A percentile compares a stretch with the other conserved stretches of the same genome.
phyloP scores from a whole-genome alignment of 2,888 invertebrate genomes.

The Galeopsomyia nigrocyanea region DNA sequence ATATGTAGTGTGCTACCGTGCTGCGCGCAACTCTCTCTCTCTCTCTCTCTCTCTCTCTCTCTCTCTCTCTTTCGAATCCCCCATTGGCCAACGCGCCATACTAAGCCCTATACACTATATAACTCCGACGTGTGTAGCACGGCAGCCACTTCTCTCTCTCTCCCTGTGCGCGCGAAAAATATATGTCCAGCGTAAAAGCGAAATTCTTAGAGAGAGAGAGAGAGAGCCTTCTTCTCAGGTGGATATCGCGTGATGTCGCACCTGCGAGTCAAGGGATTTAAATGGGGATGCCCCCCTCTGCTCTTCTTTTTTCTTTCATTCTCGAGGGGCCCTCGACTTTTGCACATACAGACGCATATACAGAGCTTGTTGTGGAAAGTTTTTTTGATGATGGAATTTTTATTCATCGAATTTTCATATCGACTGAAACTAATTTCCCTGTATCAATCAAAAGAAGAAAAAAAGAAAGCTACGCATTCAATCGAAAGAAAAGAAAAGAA shows the following conservation, averaged over 20 bases:
- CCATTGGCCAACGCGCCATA: conserved; percentile 10
- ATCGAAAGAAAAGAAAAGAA: too few relatives aligned
- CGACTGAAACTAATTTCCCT: too few relatives aligned
- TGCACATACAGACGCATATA: too few relatives aligned
- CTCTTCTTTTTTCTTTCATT: too few relatives aligned
- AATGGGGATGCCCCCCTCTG: too few relatives aligned
- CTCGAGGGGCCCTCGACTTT: too few relatives aligned
- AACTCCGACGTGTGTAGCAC: neutral
- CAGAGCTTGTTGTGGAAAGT: too few relatives aligned
- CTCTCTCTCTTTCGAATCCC: conserved; percentile 17
- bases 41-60: conserved; percentile 19
- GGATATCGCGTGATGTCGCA: neutral
- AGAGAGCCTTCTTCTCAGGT: neutral
- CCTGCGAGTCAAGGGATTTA: neutral
- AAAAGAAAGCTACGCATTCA: too few relatives aligned
- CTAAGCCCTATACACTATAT: neutral
- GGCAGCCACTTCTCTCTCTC: neutral
- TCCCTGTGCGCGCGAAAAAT: neutral
- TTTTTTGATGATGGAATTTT: too few relatives aligned
- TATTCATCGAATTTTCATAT: too few relatives aligned
- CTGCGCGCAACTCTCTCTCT: conserved; percentile 25
- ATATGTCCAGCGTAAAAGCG: conserved; percentile 1
- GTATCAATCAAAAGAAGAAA: too few relatives aligned
- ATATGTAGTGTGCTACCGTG: conserved; percentile 31
- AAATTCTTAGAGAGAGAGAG: neutral